phyloP scores from a whole-genome alignment of 2,797 vertebrate species.

The Anguilla obscura region DNA sequence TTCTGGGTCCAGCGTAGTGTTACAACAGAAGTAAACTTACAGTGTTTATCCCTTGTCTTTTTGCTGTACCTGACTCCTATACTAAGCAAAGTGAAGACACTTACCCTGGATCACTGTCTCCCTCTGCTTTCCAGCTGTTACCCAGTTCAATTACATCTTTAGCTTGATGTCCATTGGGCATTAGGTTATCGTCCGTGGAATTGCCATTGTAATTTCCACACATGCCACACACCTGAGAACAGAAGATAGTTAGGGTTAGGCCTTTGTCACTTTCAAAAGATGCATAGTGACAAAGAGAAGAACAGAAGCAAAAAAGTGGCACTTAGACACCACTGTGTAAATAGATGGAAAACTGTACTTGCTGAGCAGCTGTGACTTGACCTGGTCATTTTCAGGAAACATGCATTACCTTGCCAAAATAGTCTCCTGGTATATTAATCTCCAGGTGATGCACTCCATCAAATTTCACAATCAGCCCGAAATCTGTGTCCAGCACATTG shows the following conservation, averaged over 20 bases:
- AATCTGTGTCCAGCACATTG: constrained; percentile 79
- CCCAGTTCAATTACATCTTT: constrained; percentile 71
- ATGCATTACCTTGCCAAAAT: constrained; percentile 79
- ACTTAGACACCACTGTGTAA: neutral
- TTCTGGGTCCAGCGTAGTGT: neutral
- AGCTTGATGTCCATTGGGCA: constrained; percentile 71
- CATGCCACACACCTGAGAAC: constrained; percentile 78
- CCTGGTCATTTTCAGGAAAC: neutral
- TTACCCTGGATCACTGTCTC: constrained; percentile 75
- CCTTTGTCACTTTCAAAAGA: neutral
- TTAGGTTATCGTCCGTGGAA: constrained; percentile 74
- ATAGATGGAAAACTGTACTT: neutral
- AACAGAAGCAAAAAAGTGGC: neutral
- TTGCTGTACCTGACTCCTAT: neutral
- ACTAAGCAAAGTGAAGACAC: constrained; percentile 33
- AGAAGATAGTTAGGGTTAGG: neutral
- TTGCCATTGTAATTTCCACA: constrained; percentile 82
- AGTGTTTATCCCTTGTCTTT: neutral
- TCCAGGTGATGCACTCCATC: constrained; percentile 84
- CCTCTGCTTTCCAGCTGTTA: constrained; percentile 81
- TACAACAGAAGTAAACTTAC: neutral
- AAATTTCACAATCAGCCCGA: constrained; percentile 83
- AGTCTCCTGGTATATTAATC: constrained; percentile 80
- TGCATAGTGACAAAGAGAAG: neutral
- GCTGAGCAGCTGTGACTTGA: neutral